Conservation (phyloP, 2,113 vertebrate genomes). For the Silurus asotus region DNA sequence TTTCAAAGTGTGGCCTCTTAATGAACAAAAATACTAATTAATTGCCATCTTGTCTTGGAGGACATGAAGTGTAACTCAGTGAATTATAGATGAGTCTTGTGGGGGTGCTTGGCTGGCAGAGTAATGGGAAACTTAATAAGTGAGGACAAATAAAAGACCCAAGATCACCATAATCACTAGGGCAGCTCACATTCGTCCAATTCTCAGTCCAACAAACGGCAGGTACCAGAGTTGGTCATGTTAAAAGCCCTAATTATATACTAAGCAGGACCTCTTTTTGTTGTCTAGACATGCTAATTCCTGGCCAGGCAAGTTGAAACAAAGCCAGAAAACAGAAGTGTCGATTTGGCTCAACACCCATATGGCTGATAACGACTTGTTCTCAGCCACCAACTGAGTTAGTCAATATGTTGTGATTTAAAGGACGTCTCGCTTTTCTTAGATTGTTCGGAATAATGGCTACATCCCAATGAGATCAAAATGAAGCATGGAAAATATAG, state of each 20-base stretch:
- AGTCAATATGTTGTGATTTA: conserved; percentile 29
- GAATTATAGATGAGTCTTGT: conserved; percentile 67
- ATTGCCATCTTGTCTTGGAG: conserved; percentile 61
- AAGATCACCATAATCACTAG: conserved; percentile 41
- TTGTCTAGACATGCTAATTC: conserved; percentile 46
- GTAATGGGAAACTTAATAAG: conserved; percentile 53
- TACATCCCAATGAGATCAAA: not conserved
- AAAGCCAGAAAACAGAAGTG: conserved; percentile 16
- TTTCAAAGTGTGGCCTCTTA: conserved; percentile 64
- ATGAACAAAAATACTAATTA: conserved; percentile 73
- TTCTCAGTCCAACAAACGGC: not conserved
- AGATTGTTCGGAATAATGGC: conserved; percentile 11
- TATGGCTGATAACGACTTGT: conserved; percentile 27
- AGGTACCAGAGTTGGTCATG: conserved; percentile 11
- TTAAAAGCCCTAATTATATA: conserved; percentile 36
- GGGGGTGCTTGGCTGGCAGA: conserved; percentile 43
- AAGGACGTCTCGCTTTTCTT: not conserved
- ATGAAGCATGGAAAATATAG: not conserved
- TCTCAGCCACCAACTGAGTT: conserved; percentile 17
- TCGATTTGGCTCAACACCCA: conserved; percentile 19
- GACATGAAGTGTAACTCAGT: conserved; percentile 58
- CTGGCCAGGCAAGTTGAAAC: conserved; percentile 10
- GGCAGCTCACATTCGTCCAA: conserved; percentile 17
- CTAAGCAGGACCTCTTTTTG: conserved; percentile 22
- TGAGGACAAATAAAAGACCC: conserved; percentile 50